Evolutionary conservation across 2,888 invertebrate genomes (phyloP).

Genomic region (Cheiracanthium punctorium): DNA sequence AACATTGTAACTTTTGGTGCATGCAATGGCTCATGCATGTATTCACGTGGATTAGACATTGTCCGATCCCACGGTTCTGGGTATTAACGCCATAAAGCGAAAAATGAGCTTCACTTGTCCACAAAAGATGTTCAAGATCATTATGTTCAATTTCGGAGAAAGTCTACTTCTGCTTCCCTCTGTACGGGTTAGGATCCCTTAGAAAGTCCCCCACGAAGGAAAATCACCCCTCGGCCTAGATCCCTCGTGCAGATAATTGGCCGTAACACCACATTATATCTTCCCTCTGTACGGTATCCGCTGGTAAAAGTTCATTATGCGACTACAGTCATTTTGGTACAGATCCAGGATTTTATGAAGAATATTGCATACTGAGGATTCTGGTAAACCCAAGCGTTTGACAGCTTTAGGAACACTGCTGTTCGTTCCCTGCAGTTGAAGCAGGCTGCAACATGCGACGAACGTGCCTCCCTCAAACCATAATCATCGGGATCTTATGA

Average conservation of each 20-base stretch:
- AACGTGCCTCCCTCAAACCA: not conserved
- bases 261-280: not conserved
- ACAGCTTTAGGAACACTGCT: not conserved
- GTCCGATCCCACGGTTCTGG: not conserved
- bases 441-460: not conserved
- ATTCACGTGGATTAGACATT: not conserved
- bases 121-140: not conserved
- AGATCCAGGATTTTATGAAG: not conserved
- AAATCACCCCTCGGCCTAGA: no score
- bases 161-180: not conserved
- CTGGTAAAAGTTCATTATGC: not conserved
- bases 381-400: no score
- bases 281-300: not conserved
- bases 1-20: not conserved
- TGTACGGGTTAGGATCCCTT: no score
- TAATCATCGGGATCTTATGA: no score
- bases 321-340: no score
- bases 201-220: no score
- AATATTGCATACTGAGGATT: not conserved
- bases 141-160: constrained; percentile 9
- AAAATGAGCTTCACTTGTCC: not conserved
- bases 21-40: not conserved
- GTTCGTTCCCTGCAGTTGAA: not conserved
- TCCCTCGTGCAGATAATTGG: no score
- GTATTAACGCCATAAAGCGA: constrained; percentile 11